Base-by-base conservation (phyloP, 2,888 invertebrate species). In the Thecophora atra region DNA sequence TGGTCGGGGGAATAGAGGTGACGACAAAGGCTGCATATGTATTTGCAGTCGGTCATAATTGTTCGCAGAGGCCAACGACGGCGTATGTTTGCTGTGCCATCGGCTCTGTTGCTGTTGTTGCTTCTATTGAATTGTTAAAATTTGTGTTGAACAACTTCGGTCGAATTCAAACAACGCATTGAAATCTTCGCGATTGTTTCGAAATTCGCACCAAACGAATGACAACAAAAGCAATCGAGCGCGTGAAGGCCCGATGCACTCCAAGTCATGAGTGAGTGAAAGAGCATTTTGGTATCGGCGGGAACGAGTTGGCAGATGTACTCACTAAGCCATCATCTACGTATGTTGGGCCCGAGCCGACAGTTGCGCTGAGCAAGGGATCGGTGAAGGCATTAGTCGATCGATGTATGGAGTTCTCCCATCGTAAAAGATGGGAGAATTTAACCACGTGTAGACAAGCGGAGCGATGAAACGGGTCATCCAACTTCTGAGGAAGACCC, bases 41-140 rank as follows among this genome's bases (percentile, higher is more conserved):
- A 1, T 1, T 37, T 26, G 47, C 21, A n/a, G 8, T n/a, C 21
- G 52, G n/a, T 47, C 47, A 17, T 47, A n/a, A 47, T 17, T 15
- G 47, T 47, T 17, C 15, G 17, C 47, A 5, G 17, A 1, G 2
- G 47, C 5, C 13, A 47, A 47, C 47, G 17, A 47, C 47, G 17
- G 47, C 47, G 17, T n/a, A 80, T 81, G 51, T 47, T 42, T 42
- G 19, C 24, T 44, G 37, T 58, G 58, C 42, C n/a, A n/a, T 47
- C 21, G 56, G n/a, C 21, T 19, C 21, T 56, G 54, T 5, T 54
- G 37, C 6, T 37, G 11, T 37, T 37, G 54, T 54, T 54, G 54
- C 0, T 54, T 19, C 21, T 56, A 21, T 26, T 60, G n/a, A 60
- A 60, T 30, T 60, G 30, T n/a, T 28, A 15, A 8, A 60, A 26